Conservation (phyloP, 2,797 vertebrate genomes). For the Apodemus agrarius region DNA sequence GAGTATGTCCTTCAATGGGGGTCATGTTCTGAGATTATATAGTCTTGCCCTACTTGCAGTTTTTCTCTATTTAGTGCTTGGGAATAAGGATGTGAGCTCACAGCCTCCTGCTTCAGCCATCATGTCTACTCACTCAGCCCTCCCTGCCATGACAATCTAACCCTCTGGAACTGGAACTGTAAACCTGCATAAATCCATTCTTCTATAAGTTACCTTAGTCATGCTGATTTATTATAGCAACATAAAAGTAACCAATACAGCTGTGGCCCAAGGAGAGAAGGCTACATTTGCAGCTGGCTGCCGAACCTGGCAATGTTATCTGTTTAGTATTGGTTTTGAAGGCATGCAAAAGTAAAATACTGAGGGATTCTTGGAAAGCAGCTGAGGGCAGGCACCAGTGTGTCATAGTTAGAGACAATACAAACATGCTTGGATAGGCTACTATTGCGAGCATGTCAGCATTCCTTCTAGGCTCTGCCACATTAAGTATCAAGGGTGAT, state of each 20-base stretch:
- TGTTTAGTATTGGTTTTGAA: not conserved
- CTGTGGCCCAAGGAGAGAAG: not conserved
- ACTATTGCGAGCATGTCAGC: no score
- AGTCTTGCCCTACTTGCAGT: not conserved
- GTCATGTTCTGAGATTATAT: not conserved
- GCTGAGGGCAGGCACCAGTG: not conserved
- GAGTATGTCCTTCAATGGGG: not conserved
- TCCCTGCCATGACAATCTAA: not conserved
- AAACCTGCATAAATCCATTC: not conserved
- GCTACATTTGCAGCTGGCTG: not conserved
- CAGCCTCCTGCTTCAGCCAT: not conserved
- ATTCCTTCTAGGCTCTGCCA: no score
- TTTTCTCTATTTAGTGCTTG: not conserved
- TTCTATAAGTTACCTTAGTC: not conserved
- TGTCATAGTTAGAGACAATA: not conserved
- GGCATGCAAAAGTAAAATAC: not conserved
- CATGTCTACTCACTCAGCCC: not conserved
- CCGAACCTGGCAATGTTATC: not conserved
- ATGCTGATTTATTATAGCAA: not conserved
- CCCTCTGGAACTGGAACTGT: not conserved
- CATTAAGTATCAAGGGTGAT: not conserved
- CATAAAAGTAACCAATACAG: not conserved
- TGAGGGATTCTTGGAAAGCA: not conserved
- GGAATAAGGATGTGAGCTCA: not conserved
- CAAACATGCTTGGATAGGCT: not conserved